These are phyloP conservation scores for Rhingia rostrata DNA, from an alignment of 2,888 invertebrate genomes.

Conservation along the genomic window DNA sequence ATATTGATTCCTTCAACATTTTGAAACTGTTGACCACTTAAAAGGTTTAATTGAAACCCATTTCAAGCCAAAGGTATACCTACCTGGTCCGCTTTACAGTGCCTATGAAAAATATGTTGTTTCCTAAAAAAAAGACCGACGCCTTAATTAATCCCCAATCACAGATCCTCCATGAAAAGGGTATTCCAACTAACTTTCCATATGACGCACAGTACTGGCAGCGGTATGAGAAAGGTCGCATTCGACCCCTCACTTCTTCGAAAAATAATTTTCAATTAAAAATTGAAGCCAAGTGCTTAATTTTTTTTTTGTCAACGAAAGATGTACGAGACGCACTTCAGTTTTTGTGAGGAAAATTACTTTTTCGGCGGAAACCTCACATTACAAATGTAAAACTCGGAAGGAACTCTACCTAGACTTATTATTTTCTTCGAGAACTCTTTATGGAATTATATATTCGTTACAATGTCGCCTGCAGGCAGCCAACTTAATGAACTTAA, in stretches of 20 bases:
- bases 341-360: too few species aligned
- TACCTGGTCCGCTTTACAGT: too few species aligned
- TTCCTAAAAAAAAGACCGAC: too few species aligned
- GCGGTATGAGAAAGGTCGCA: not conserved
- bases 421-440: conserved; percentile 24
- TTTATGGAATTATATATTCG: conserved; percentile 42
- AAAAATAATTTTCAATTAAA: not conserved
- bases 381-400: conserved; percentile 2
- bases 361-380: not conserved
- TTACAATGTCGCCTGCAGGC: not conserved
- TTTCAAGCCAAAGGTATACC: not conserved
- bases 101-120: too few species aligned
- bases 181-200: too few species aligned
- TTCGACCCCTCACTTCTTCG: not conserved
- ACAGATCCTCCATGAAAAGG: too few species aligned
- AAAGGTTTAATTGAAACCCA: not conserved
- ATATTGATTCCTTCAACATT: too few species aligned
- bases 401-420: conserved; percentile 7
- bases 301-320: not conserved
- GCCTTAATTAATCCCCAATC: too few species aligned
- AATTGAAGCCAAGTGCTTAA: not conserved
- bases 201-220: too few species aligned
- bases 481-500: conserved; percentile 7
- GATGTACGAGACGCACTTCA: not conserved
- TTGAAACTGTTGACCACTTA: not conserved